Evolutionary conservation across 2,888 invertebrate genomes (phyloP).

Genomic region (Tenthredo mesomela): DNA sequence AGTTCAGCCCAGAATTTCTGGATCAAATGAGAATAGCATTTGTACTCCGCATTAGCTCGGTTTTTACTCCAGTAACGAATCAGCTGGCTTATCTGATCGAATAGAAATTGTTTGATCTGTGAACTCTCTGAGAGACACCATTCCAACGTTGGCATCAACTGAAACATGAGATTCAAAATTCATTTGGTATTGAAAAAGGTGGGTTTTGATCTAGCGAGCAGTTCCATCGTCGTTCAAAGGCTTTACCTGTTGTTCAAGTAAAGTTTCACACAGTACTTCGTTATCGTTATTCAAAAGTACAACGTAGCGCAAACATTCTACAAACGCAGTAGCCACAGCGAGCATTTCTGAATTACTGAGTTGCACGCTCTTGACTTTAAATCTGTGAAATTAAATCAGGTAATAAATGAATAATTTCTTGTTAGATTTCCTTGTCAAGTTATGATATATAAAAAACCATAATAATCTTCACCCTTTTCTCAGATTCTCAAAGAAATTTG

Average conservation of each 20-base stretch:
- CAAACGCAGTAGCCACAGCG: conserved; percentile 84
- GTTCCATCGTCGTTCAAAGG: background rate
- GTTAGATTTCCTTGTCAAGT: background rate
- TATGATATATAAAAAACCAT: background rate
- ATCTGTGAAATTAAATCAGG: conserved; percentile 76
- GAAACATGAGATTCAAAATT: conserved; percentile 57
- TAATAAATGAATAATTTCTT: background rate
- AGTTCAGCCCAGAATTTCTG: conserved; percentile 77
- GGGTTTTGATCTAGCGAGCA: conserved; percentile 49
- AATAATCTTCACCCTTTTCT: conserved; percentile 81
- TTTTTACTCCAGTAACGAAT: conserved; percentile 82
- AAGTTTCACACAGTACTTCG: conserved; percentile 74
- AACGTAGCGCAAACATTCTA: conserved; percentile 87
- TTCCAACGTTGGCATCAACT: conserved; percentile 79
- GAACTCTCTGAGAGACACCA: conserved; percentile 77
- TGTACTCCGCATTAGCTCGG: conserved; percentile 68
- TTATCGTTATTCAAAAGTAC: conserved; percentile 79
- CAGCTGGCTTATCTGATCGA: conserved; percentile 79
- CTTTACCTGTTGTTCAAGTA: conserved; percentile 75
- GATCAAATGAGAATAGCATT: conserved; percentile 73
- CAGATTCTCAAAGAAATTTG: conserved; percentile 85
- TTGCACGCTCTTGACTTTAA: conserved; percentile 81
- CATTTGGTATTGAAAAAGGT: background rate
- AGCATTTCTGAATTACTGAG: conserved; percentile 85
- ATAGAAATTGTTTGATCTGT: conserved; percentile 77